phyloP scores from a whole-genome alignment of 2,888 invertebrate genomes.

The Eristalinus aeneus region DNA sequence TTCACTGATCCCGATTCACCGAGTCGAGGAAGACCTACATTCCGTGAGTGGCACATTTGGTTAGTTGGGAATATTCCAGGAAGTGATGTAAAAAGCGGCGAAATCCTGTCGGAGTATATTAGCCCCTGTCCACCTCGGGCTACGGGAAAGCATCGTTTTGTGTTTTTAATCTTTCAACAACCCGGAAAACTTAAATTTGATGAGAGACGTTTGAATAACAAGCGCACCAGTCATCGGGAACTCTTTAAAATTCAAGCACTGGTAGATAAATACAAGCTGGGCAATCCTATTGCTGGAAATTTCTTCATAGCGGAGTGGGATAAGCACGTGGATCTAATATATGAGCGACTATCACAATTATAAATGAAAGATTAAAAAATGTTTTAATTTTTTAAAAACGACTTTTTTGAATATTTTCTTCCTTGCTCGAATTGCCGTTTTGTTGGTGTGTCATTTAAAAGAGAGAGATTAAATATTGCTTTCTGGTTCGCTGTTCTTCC shows the following conservation, averaged over 20 bases:
- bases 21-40: constrained; percentile 88
- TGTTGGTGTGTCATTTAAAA: too few species aligned
- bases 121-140: constrained; percentile 92
- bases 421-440: too few species aligned
- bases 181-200: constrained; percentile 82
- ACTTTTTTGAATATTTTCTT: too few species aligned
- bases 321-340: constrained; percentile 80
- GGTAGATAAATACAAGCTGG: constrained; percentile 86
- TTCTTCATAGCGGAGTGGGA: constrained; percentile 90
- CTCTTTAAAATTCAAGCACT: constrained; percentile 86
- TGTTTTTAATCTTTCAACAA: constrained; percentile 89
- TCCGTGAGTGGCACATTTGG: constrained; percentile 96
- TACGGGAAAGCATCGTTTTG: constrained; percentile 90
- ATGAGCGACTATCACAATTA: constrained; percentile 2
- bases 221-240: constrained; percentile 82
- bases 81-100: constrained; percentile 85
- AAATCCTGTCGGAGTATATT: constrained; percentile 88
- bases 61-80: constrained; percentile 93
- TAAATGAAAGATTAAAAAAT: not conserved
- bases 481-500: not conserved
- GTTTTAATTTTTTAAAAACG: too few species aligned
- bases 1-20: constrained; percentile 93
- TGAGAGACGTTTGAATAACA: constrained; percentile 79
- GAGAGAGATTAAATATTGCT: too few species aligned
- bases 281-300: constrained; percentile 89